Evolutionary conservation across 2,888 invertebrate genomes (phyloP), one percentile per base, ranked within the genome.

Genomic region (Thera britannica): DNA sequence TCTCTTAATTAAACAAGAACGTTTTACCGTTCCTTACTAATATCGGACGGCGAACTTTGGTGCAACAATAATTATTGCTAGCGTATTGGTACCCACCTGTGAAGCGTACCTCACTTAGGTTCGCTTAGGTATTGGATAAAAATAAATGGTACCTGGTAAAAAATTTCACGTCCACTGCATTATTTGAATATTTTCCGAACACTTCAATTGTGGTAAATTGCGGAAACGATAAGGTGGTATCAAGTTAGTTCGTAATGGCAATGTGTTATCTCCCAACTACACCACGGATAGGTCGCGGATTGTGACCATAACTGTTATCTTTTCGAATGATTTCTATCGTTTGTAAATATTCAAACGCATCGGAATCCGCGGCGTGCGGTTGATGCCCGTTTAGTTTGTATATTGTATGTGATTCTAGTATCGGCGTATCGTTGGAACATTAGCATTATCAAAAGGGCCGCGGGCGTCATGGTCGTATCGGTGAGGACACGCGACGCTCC

Each of bases 381-480:
- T 84, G 86, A 90, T 87, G 85, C 84, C 88, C 84, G 85, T 90
- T 90, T 90, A 87, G 87, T 81, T 79, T 86, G 84, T 72, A 71
- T 74, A 88, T 90, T 91, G 89, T 89, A 84, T 89, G 87, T 89
- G 87, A 85, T 83, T 84, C 78, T 82, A 77, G 85, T 90, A 91
- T 90, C 90, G 78, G 80, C 79, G 80, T 82, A 90, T 90, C 92
- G 85, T 79, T 80, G 81, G 75, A 85, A 90, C 90, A 92, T 92
- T 92, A 91, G 89, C 90, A 90, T 91, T 92, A 92, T 92, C 92
- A 91, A 90, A 89, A 90, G 90, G 87, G 82, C 91, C 91, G 90
- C 90, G 81, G 86, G 89, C 86, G 89, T 90, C 89, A 86, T 86
- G 90, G 83, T 90, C 84, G 84, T 90, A 91, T 91, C 91, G 85